Base-by-base conservation (phyloP, 2,888 invertebrate genomes). In the Trichogramma evanescens region DNA sequence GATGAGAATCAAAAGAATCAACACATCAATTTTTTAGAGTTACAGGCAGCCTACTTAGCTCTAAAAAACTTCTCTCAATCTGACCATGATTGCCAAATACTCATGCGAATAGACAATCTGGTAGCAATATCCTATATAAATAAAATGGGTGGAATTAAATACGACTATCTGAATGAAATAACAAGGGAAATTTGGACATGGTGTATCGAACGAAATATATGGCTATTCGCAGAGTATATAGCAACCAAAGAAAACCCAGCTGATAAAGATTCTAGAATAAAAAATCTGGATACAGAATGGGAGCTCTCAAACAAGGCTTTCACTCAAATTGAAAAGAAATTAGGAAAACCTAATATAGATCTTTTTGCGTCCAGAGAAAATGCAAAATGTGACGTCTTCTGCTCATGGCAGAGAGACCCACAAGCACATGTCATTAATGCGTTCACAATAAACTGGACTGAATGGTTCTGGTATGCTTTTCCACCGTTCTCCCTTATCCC, bases 21-120 rank as follows among this genome's bases (percentile, higher is more conserved):
- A 60, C 10, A 65, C 59, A 62, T 68, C 59, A 54, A 68, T 65
- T 56, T 55, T 54, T 26, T 56, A 13, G 64, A 63, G 44, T 42
- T 63, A 40, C 9, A 53, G 26, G 67, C 66, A 6, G 58, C 52
- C 9, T 63, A 58, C 48, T 43, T 51, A 9, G 67, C 46, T 6
- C 39, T 67, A 9, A 42, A 62, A 53, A 58, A 10, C 41, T 67
- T 67, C 43, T 64, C 64, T 5, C 6, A 5, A 48, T n/a, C 1
- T 3, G 0, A 39, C 4, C 3, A 1, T 1, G 9, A 39, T 5
- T 39, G 46, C 6, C 10, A 55, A 3, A 54, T 51, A 38, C 41
- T 51, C 7, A 10, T 54, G 0, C 45, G 26, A 10, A 13, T 43
- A 0, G 54, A 54, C 2, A 54, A 54, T 26, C 4, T 44, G 4